Base-by-base conservation (phyloP, 2,797 vertebrate species). In the Taenioides sp. region DNA sequence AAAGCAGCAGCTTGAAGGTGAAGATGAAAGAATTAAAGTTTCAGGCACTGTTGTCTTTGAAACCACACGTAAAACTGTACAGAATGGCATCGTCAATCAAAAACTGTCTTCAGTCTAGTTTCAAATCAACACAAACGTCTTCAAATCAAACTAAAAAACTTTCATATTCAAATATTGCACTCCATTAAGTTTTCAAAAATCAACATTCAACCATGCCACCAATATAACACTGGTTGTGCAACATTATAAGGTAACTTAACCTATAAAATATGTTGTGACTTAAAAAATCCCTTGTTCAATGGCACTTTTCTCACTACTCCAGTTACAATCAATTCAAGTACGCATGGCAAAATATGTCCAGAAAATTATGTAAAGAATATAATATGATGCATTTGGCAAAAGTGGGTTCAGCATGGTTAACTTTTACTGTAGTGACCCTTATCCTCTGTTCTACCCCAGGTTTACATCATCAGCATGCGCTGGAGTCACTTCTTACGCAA, bases 281-380 rank as follows among this genome's bases (percentile, higher is more conserved):
- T 52, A 71, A 72, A 69, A 72, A 49, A 60, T 68, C 69, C 43
- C 69, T 60, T 70, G 84, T 81, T 79, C 76, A 82, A 91, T 93
- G 92, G 92, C 92, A 93, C 91, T 78, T 81, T 83, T 79, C 76
- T 77, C 75, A 84, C 61, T 9, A n/a, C 73, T 89, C 75, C 77
- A 76, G 73, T 81, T 84, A 54, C 67, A 82, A 69, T 73, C 72
- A 82, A 77, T 84, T 82, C 68, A 81, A 84, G 82, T 84, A 80
- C 70, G 85, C 65, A 85, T 88, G 84, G 89, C 85, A 76, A 82
- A 27, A 80, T 76, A 65, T 82, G 67, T 75, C 75, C 57, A 74
- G 14, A 55, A 77, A 79, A 43, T 75, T 65, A 67, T 74, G 71
- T 79, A 65, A 69, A 60, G 17, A 65, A 67, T 77, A 70, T 72